Base-by-base conservation (phyloP, 2,888 invertebrate genomes). In the Campopleginae sp. region DNA sequence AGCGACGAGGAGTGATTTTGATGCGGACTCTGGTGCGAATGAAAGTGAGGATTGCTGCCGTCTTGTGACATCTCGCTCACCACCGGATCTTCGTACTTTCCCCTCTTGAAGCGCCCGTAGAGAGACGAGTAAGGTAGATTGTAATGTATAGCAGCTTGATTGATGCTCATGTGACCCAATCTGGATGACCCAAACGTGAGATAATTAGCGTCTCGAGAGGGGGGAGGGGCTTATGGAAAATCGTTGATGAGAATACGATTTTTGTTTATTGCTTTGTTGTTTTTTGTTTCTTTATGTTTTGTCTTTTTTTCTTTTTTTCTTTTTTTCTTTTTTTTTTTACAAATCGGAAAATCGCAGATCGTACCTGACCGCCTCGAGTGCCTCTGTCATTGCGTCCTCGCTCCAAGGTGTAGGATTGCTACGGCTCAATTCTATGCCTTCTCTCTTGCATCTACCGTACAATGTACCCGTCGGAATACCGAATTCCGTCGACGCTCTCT, bases 321-420 rank as follows among this genome's bases (percentile, higher is more conserved):
- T 76, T 76, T 48, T 12, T 65, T 12, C 46, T 38, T 70, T 48
- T 54, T 54, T 76, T 79, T 61, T 46, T 79, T 79, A 79, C 79
- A 79, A 63, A 79, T 79, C 79, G 79, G 70, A 71, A 79, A 79
- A 79, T 79, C 79, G 79, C 79, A 79, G 79, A 79, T 79, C 84
- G 74, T 79, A 97, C 97, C 97, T 96, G 88, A 98, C 98, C 87
- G 98, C 97, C 93, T 98, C 98, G 65, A 98, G 94, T 31, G 98
- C 98, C 94, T 98, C 98, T 31, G 97, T 97, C 98, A 98, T 98
- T 42, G 98, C 98, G 92, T 97, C 97, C 92, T 98, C 98, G n/a
- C 98, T 97, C 98, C 98, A 98, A 12, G 98, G 98, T 65, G 98
- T 97, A n/a, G 98, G 97, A 94, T 97, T 97, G 80, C 97, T 97